These are phyloP conservation scores for Tupaia chinensis DNA, from an alignment of 2,113 vertebrate genomes.

Conservation along the genomic window DNA sequence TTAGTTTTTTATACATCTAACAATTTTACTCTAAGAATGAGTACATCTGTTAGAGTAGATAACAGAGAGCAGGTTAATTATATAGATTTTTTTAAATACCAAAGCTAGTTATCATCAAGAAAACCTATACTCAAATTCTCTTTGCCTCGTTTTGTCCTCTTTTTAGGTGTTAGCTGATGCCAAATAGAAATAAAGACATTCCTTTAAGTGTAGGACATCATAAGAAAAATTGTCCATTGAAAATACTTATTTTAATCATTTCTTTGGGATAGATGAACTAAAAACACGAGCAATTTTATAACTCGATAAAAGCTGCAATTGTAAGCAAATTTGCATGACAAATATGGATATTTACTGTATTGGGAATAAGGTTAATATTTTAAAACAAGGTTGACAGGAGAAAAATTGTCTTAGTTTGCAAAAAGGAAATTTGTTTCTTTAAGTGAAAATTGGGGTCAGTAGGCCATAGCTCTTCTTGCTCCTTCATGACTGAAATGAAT, in stretches of 20 bases:
- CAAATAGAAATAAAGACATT: slow-evolving; percentile 55
- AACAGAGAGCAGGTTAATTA: neutral
- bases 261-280: slow-evolving; percentile 69
- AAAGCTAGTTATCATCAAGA: neutral
- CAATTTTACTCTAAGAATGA: slow-evolving; percentile 44
- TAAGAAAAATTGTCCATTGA: slow-evolving; percentile 61
- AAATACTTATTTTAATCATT: slow-evolving; percentile 69
- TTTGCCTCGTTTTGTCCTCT: slow-evolving; percentile 61
- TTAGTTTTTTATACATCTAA: neutral
- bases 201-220: slow-evolving; percentile 36
- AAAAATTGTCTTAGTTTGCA: slow-evolving; percentile 92
- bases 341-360: slow-evolving; percentile 85
- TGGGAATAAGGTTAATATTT: slow-evolving; percentile 90
- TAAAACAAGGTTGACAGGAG: slow-evolving; percentile 91
- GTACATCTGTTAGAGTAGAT: slow-evolving; percentile 43
- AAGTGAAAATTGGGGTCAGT: slow-evolving; percentile 91
- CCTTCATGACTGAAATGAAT: slow-evolving; percentile 89
- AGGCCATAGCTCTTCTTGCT: slow-evolving; percentile 85
- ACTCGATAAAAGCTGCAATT: slow-evolving; percentile 82
- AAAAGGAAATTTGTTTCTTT: slow-evolving; percentile 91
- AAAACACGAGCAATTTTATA: slow-evolving; percentile 79
- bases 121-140: slow-evolving; percentile 8
- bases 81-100: slow-evolving; percentile 47
- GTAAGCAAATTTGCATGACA: slow-evolving; percentile 84
- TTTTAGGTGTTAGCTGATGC: slow-evolving; percentile 44